phyloP scores from a whole-genome alignment of 2,888 invertebrate species.

The Acanthosepion esculentum region DNA sequence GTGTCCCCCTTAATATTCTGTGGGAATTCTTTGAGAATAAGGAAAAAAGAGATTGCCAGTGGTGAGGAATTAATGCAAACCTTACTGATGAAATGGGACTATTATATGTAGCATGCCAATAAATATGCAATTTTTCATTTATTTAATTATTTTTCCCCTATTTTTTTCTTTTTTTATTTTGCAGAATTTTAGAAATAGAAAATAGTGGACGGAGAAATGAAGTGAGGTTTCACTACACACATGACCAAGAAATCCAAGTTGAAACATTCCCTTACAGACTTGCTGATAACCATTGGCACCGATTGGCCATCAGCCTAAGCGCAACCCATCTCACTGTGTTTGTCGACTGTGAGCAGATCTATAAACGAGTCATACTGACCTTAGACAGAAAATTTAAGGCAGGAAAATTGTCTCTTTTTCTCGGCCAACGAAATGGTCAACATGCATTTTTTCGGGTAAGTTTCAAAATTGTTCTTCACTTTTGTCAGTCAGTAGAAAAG shows the following conservation, averaged over 20 bases:
- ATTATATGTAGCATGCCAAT: too few relatives aligned
- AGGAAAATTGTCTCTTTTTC: slow-evolving; percentile 80
- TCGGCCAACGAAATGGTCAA: slow-evolving; percentile 89
- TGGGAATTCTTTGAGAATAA: too few relatives aligned
- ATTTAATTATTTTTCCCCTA: not conserved
- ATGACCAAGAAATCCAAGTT: slow-evolving; percentile 76
- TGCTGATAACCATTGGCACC: slow-evolving; percentile 92
- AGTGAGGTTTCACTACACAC: slow-evolving; percentile 72
- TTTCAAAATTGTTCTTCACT: slow-evolving; percentile 49
- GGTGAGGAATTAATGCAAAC: too few relatives aligned
- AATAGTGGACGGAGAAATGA: slow-evolving; percentile 91
- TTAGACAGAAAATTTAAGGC: slow-evolving; percentile 81
- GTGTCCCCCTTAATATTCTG: too few relatives aligned
- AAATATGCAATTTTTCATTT: too few relatives aligned
- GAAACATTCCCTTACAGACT: slow-evolving; percentile 91
- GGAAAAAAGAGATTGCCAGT: too few relatives aligned
- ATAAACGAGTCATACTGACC: slow-evolving; percentile 83
- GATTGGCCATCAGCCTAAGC: slow-evolving; percentile 86
- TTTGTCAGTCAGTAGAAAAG: not conserved
- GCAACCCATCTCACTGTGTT: slow-evolving; percentile 86
- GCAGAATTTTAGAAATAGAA: slow-evolving; percentile 91
- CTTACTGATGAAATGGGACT: too few relatives aligned
- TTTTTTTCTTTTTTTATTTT: slow-evolving; percentile 48
- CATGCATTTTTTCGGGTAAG: slow-evolving; percentile 91
- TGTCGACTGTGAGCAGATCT: slow-evolving; percentile 90